phyloP scores from a whole-genome alignment of 2,113 vertebrate genomes.

The Siniperca chuatsi region DNA sequence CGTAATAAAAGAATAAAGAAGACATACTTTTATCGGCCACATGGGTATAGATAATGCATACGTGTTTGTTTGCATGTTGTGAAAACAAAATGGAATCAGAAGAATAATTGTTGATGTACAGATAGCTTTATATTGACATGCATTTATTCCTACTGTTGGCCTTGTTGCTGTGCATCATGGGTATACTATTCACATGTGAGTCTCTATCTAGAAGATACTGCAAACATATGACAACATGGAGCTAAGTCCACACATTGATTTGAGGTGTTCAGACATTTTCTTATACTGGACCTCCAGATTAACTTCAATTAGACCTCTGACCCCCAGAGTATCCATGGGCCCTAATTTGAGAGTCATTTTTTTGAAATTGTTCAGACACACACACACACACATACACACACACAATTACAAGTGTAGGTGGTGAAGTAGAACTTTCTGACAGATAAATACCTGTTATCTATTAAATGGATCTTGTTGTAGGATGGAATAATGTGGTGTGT shows the following conservation, averaged over 20 bases:
- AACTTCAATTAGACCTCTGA: background rate
- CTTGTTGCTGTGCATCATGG: background rate
- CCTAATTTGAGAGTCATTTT: background rate
- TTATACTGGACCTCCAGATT: background rate
- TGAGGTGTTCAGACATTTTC: background rate
- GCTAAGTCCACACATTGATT: background rate
- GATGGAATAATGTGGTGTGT: background rate
- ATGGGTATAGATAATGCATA: background rate
- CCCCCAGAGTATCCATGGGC: background rate
- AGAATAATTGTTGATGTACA: background rate
- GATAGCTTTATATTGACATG: background rate
- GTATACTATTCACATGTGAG: background rate
- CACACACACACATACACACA: background rate
- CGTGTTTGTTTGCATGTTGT: background rate
- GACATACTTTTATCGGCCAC: background rate
- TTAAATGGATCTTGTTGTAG: slow-evolving; percentile 13
- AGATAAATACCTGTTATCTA: slow-evolving; percentile 13
- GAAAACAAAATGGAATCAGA: background rate
- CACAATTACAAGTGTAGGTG: slow-evolving; percentile 2
- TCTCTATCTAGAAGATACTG: background rate
- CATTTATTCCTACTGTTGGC: background rate
- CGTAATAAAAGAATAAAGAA: background rate
- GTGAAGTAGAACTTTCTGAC: slow-evolving; percentile 14
- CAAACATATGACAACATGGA: background rate
- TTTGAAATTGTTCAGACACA: too few relatives aligned